Base-by-base conservation (phyloP, 2,797 vertebrate genomes). In the Lutjanus argentimaculatus region DNA sequence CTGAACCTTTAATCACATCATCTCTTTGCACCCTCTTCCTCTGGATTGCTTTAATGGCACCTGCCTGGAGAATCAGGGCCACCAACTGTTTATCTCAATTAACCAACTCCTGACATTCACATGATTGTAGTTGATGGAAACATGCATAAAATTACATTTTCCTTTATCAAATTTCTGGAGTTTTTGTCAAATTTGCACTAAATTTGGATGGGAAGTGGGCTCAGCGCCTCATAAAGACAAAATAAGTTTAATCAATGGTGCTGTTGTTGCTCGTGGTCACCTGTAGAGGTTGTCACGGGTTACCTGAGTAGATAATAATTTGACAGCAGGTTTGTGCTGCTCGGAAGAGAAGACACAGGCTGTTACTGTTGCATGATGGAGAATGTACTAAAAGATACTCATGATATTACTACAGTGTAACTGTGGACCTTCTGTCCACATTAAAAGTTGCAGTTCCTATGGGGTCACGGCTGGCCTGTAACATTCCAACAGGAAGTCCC, bases 401-500 rank as follows among this genome's bases (percentile, higher is more conserved):
- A 12, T 21, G 9, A 57, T 63, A 42, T 53, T 43, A 63, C 43
- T 14, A 21, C 30, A 59, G 40, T 69, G 57, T 72, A 40, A 21
- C 74, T 74, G 56, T 6, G 55, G 83, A 83, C 81, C 77, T 90
- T 71, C 70, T 64, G 84, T 89, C 72, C 86, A 93, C 91, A 92
- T 90, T 92, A 92, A 88, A 80, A 88, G 88, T 82, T 89, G 83
- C 90, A 88, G 91, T 91, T 93, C 86, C 90, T 94, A 80, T 91
- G 94, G 90, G 79, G 86, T 95, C 95, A 96, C 84, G 88, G 93
- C 91, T 78, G 84, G 95, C 92, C 96, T 96, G 96, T 93, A 97
- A 94, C 93, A 92, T 91, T 95, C 94, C 95, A 93, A 96, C 97
- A 97, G 97, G 97, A 98, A 97, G 95, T 96, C 95, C 97, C 87